Evolutionary conservation across 1,140 invertebrate genomes (phyloP).

Genomic region (Matsumurasca onukii): DNA sequence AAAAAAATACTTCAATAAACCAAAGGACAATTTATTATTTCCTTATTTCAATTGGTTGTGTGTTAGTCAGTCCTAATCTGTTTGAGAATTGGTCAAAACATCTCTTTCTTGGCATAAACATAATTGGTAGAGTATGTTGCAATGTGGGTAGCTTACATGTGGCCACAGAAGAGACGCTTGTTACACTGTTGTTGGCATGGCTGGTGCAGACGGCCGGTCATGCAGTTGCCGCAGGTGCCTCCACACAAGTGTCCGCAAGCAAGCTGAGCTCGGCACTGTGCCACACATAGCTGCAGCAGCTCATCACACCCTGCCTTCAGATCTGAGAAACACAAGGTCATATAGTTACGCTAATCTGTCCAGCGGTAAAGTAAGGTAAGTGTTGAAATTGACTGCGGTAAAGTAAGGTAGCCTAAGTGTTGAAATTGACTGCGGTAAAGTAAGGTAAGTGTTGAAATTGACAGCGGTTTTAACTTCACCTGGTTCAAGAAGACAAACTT

Average conservation of each 20-base stretch:
- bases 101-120: background rate
- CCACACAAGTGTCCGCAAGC: background rate
- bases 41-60: background rate
- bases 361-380: no score
- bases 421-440: no score
- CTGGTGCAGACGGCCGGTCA: background rate
- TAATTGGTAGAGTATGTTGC: background rate
- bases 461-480: no score
- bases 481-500: no score
- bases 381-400: no score
- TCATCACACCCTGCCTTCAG: slow-evolving; percentile 10
- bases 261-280: background rate
- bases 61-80: background rate
- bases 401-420: no score
- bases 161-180: background rate
- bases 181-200: background rate
- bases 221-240: background rate
- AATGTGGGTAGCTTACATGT: background rate
- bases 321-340: slow-evolving; percentile 3
- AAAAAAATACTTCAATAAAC: background rate
- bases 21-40: background rate
- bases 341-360: no score
- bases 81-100: background rate
- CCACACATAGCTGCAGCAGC: background rate
- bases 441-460: no score